Base-by-base conservation (phyloP, 2,113 vertebrate genomes). In the Rhizomys pruinosus region DNA sequence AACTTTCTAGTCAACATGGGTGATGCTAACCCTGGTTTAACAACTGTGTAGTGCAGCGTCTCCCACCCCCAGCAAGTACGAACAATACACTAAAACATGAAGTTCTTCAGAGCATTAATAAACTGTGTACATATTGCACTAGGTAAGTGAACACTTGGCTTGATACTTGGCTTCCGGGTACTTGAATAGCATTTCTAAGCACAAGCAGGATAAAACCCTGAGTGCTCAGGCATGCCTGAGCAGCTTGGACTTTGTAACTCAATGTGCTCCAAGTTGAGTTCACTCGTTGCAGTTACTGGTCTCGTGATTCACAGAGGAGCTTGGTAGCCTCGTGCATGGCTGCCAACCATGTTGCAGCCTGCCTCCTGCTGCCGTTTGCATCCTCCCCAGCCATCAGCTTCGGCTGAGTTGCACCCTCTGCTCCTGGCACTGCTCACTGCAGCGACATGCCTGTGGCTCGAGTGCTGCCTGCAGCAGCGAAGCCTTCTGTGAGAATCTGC, bases 281-380 rank as follows among this genome's bases (percentile, higher is more conserved):
- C n/a, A 10, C 5, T 2, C n/a, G n/a, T n/a, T 19, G 17, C 17
- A 47, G 71, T 97, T 87, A 99, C 97, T 99, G 98, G 97, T 99
- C 99, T 96, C 98, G 98, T 12, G 99, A 98, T 87, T 99, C 99
- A 0, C 98, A 98, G 89, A 99, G 98, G 71, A 99, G 98, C 97
- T 99, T 99, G 88, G 98, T 97, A 47, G 99, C 99, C 99, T 99
- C 99, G 97, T 99, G 99, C 99, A 99, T 99, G 11, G 99, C 99
- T 7, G 97, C 98, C 93, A 99, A 96, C 99, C 99, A 99, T 0
- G 98, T 95, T 0, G 98, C 97, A 0, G 99, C 98, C 76, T 97
- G 97, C 97, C 99, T 99, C 97, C 98, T 99, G 97, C 98, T 98
- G 80, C 93, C 97, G 3, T 57, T 97, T 1, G 97, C 92, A n/a